A percentile compares a stretch with the other conserved stretches of the same genome.
Conservation (phyloP, 1,140 invertebrate genomes). For the Phocides pigmalion region DNA sequence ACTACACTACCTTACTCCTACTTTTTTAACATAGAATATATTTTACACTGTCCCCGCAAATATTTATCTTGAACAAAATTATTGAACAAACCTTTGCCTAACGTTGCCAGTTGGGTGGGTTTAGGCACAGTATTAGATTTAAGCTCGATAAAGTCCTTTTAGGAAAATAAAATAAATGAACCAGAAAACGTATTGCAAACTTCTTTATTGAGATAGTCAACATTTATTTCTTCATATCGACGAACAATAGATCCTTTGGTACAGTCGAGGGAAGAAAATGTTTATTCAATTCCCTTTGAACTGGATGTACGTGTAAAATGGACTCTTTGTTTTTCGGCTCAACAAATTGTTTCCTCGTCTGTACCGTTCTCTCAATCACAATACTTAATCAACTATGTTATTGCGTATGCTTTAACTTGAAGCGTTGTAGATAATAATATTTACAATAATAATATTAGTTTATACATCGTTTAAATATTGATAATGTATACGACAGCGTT, state of each 20-base stretch:
- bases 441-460: conserved; percentile 4
- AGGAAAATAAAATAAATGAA: conserved; percentile 29
- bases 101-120: neutral
- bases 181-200: conserved; percentile 44
- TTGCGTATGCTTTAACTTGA: conserved; percentile 19
- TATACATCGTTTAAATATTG: conserved; percentile 3
- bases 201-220: conserved; percentile 60
- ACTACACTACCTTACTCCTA: too few relatives aligned
- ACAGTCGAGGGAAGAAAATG: conserved; percentile 21
- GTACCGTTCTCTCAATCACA: conserved; percentile 36
- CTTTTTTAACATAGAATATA: conserved; percentile 10
- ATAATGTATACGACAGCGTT: too few relatives aligned
- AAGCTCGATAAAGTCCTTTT: neutral
- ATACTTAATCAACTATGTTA: conserved; percentile 45
- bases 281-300: conserved; percentile 27
- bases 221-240: conserved; percentile 50
- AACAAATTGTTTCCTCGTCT: conserved; percentile 16
- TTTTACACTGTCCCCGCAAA: neutral
- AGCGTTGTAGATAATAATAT: conserved; percentile 31
- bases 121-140: conserved; percentile 14
- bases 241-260: conserved; percentile 42
- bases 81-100: conserved; percentile 10
- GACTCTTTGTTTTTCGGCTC: conserved; percentile 6
- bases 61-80: conserved; percentile 7
- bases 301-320: neutral